phyloP scores from a whole-genome alignment of 2,888 invertebrate genomes.

The Nomada flava region DNA sequence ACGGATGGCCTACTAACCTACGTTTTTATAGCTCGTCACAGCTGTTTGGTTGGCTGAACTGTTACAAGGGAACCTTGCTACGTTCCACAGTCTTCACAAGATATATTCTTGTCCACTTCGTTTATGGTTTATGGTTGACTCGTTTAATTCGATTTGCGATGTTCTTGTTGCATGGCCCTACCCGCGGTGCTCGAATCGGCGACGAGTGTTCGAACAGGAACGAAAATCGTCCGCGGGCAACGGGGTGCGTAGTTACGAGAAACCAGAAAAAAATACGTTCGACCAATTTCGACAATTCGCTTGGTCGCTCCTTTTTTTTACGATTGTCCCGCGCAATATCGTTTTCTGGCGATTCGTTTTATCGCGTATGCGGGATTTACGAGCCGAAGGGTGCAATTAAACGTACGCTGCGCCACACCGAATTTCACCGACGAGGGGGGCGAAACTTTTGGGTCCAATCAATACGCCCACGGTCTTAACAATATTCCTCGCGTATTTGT shows the following conservation, averaged over 20 bases:
- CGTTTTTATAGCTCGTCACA: constrained; percentile 84
- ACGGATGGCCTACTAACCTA: constrained; percentile 82
- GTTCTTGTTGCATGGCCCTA: constrained; percentile 84
- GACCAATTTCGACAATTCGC: constrained; percentile 4
- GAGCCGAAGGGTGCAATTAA: constrained; percentile 20
- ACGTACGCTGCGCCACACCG: background rate
- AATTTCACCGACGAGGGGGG: background rate
- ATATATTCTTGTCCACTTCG: constrained; percentile 76
- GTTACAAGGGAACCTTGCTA: constrained; percentile 85
- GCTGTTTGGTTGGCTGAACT: constrained; percentile 84
- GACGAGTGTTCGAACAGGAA: constrained; percentile 32
- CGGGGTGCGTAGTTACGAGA: background rate
- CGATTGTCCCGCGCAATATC: constrained; percentile 48
- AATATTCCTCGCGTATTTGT: background rate
- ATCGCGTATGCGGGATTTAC: constrained; percentile 38
- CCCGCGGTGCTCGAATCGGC: constrained; percentile 77
- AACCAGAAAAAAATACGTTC: background rate
- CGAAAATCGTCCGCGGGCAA: constrained; percentile 20
- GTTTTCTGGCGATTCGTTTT: constrained; percentile 41
- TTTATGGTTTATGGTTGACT: constrained; percentile 78
- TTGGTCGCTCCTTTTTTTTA: constrained; percentile 5
- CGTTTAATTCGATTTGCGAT: constrained; percentile 80
- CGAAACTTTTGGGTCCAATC: background rate
- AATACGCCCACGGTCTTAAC: background rate
- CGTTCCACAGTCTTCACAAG: constrained; percentile 84